Evolutionary conservation across 2,113 vertebrate genomes (phyloP).

Genomic region (Tetrao urogallus): DNA sequence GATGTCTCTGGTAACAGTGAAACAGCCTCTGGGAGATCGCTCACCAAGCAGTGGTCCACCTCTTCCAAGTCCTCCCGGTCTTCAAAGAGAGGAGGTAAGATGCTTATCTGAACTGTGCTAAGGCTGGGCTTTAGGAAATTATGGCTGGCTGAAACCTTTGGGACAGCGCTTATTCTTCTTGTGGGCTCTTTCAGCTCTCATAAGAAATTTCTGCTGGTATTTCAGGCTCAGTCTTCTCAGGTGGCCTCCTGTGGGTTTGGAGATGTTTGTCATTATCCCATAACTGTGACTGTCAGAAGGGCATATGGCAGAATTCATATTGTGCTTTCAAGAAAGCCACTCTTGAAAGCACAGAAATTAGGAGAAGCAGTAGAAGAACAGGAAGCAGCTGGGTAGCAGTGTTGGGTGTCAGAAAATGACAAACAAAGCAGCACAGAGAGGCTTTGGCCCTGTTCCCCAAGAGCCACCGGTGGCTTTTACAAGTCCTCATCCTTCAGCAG

Average conservation of each 20-base stretch:
- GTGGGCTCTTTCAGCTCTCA: neutral
- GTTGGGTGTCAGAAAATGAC: neutral
- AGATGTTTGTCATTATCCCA: neutral
- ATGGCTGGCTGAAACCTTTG: neutral
- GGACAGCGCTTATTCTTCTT: neutral
- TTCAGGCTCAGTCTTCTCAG: neutral
- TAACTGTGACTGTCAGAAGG: neutral
- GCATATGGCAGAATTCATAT: neutral
- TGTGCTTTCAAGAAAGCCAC: no score
- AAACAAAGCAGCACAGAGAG: neutral
- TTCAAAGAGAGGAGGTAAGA: constrained; percentile 95
- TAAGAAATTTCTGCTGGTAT: neutral
- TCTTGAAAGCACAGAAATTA: neutral
- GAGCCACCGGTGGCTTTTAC: neutral
- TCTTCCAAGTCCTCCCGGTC: constrained; percentile 95
- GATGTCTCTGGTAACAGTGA: constrained; percentile 77
- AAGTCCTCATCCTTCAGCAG: neutral
- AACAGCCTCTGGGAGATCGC: constrained; percentile 81
- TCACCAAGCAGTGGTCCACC: constrained; percentile 98
- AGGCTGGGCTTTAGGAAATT: neutral
- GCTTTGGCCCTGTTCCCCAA: neutral
- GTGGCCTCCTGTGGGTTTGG: neutral
- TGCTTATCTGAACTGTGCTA: neutral
- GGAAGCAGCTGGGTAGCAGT: neutral
- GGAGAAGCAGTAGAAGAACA: neutral